Evolutionary conservation across 2,113 vertebrate species (phyloP).

Genomic region (Cheirogaleus medius): DNA sequence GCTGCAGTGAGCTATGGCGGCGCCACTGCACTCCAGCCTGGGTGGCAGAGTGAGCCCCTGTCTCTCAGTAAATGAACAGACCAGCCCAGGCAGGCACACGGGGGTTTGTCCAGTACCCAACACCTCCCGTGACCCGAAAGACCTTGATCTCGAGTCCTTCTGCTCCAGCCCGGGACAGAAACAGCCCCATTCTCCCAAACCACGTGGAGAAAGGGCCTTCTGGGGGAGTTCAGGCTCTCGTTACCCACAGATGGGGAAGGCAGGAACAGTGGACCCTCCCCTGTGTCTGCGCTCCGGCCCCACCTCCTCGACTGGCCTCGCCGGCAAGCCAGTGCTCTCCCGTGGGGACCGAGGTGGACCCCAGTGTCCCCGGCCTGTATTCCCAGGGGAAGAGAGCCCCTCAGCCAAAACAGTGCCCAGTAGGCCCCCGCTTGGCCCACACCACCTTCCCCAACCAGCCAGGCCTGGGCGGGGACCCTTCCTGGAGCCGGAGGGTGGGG

Average conservation of each 20-base stretch:
- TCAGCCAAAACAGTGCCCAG: not conserved
- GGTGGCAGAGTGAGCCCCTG: too few relatives aligned
- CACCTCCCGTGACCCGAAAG: fast-evolving
- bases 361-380: not conserved
- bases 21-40: too few relatives aligned
- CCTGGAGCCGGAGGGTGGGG: too few relatives aligned
- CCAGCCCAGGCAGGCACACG: fast-evolving
- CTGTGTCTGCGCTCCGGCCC: fast-evolving
- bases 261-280: not conserved
- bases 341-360: fast-evolving
- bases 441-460: not conserved
- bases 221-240: not conserved
- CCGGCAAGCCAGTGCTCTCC: not conserved
- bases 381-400: too few relatives aligned
- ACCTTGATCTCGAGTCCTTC: not conserved
- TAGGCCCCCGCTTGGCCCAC: too few relatives aligned
- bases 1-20: too few relatives aligned
- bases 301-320: not conserved
- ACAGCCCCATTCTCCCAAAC: not conserved
- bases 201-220: too few relatives aligned
- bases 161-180: not conserved
- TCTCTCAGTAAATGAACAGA: too few relatives aligned
- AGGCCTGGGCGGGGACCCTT: not conserved
- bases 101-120: too few relatives aligned
- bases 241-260: too few relatives aligned